A percentile compares a stretch with the other conserved stretches of the same genome.
Conservation (phyloP, 2,888 invertebrate species). For the Theretra japonica region DNA sequence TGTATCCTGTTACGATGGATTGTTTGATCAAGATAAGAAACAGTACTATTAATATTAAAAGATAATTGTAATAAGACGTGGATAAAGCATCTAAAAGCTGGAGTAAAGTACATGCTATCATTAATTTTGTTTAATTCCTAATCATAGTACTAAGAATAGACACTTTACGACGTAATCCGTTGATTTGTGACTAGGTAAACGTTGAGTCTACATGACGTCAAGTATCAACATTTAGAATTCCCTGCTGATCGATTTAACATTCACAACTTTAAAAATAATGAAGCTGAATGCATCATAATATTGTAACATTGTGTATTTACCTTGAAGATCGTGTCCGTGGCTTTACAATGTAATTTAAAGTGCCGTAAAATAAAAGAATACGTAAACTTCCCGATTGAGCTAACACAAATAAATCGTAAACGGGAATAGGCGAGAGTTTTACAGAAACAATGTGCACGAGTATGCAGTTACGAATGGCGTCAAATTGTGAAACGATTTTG, state of each 20-base stretch:
- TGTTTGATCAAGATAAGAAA: too few relatives aligned
- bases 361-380: slow-evolving; percentile 44
- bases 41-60: too few relatives aligned
- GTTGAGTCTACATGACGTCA: background rate
- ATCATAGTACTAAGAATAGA: too few relatives aligned
- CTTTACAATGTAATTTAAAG: slow-evolving; percentile 41
- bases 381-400: slow-evolving; percentile 43
- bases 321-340: slow-evolving; percentile 25
- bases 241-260: background rate
- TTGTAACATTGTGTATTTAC: slow-evolving; percentile 27
- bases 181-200: background rate
- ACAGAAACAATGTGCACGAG: slow-evolving; percentile 62
- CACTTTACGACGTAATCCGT: too few relatives aligned
- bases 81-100: too few relatives aligned
- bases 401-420: slow-evolving; percentile 63
- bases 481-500: slow-evolving; percentile 45
- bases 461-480: slow-evolving; percentile 57
- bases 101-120: too few relatives aligned
- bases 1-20: background rate
- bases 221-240: background rate
- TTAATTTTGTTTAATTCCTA: too few relatives aligned
- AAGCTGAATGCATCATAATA: background rate
- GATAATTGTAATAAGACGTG: too few relatives aligned
- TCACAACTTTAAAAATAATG: background rate
- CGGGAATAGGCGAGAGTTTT: slow-evolving; percentile 57